These are phyloP conservation scores for Euwallacea similis DNA, from an alignment of 1,140 invertebrate genomes.

Conservation along the genomic window DNA sequence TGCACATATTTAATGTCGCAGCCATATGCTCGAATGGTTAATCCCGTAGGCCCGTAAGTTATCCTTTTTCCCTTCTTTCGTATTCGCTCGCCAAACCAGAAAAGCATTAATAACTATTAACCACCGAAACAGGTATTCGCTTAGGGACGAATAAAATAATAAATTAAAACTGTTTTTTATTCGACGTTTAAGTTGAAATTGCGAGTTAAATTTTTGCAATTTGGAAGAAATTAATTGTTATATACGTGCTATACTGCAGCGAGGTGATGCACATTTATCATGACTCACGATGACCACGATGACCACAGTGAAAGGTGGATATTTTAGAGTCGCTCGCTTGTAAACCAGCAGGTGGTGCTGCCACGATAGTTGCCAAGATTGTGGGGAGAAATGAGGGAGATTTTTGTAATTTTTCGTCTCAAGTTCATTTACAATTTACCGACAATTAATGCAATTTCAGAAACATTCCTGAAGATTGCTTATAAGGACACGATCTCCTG, in stretches of 20 bases:
- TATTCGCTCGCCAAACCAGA: slow-evolving; percentile 18
- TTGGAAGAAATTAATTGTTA: slow-evolving; percentile 29
- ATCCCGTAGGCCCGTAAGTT: slow-evolving; percentile 14
- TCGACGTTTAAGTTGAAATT: slow-evolving; percentile 17
- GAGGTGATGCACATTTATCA: slow-evolving; percentile 19
- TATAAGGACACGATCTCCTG: too few relatives aligned
- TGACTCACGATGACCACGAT: slow-evolving; percentile 6
- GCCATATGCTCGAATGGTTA: slow-evolving; percentile 15
- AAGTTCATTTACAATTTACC: too few relatives aligned
- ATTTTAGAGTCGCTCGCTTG: slow-evolving; percentile 22
- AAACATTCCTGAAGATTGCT: too few relatives aligned
- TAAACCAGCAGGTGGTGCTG: slow-evolving; percentile 19
- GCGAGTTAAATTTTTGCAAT: slow-evolving; percentile 24
- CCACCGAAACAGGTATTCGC: slow-evolving; percentile 28
- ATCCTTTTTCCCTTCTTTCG: slow-evolving; percentile 4
- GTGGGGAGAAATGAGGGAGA: background rate
- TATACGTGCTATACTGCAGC: slow-evolving; percentile 20
- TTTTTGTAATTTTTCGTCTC: background rate
- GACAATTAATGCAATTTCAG: too few relatives aligned
- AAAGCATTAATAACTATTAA: slow-evolving; percentile 31
- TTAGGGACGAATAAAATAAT: slow-evolving; percentile 22
- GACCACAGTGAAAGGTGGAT: slow-evolving; percentile 25
- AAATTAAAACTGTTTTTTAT: slow-evolving; percentile 30
- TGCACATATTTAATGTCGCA: slow-evolving; percentile 33
- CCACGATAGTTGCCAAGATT: slow-evolving; percentile 1